phyloP scores from a whole-genome alignment of 2,888 invertebrate genomes.

The Rotaria sp. region DNA sequence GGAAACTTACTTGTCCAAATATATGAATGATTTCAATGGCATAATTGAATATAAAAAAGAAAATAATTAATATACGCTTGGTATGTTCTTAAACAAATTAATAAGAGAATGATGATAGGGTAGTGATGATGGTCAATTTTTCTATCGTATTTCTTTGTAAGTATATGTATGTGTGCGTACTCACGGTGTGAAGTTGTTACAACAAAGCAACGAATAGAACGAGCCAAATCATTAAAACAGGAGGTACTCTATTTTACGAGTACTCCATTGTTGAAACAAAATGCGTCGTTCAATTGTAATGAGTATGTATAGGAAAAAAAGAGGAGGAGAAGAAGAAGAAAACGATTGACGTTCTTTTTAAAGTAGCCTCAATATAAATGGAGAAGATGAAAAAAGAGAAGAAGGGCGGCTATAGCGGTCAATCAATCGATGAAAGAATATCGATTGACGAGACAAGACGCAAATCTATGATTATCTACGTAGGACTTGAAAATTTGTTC shows the following conservation, averaged over 20 bases:
- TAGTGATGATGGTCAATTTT: not conserved
- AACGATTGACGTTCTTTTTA: slow-evolving; percentile 3
- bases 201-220: slow-evolving; percentile 3
- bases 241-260: slow-evolving; percentile 5
- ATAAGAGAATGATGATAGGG: not conserved
- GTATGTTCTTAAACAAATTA: not conserved
- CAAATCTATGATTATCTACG: slow-evolving; percentile 1
- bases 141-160: not conserved
- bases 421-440: not conserved
- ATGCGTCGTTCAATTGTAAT: not conserved
- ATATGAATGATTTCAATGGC: not conserved
- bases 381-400: not conserved
- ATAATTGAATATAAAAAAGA: not conserved
- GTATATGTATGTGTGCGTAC: not conserved
- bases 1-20: slow-evolving; percentile 2
- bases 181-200: not conserved
- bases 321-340: not conserved
- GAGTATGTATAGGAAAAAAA: not conserved
- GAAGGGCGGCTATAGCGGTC: not conserved
- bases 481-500: not conserved
- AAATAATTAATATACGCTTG: not conserved
- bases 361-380: not conserved
- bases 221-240: not conserved
- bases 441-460: not conserved
- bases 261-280: not conserved